These are phyloP conservation scores for Cyrtodaria siliqua DNA, from an alignment of 2,888 invertebrate genomes.

Conservation along the genomic window DNA sequence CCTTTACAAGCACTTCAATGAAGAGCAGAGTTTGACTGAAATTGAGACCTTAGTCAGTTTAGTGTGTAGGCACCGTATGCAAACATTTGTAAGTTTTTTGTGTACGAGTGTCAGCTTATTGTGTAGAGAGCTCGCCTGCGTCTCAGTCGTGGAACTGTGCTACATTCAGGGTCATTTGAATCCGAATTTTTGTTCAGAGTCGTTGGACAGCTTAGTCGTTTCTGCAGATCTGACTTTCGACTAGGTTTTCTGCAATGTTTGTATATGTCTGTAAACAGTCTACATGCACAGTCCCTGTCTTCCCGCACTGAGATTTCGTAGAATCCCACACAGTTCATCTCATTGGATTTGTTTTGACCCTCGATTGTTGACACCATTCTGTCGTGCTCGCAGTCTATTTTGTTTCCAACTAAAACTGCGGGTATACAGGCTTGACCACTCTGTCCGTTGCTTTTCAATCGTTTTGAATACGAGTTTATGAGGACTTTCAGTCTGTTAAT, in stretches of 20 bases:
- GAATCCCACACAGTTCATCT: slow-evolving; percentile 88
- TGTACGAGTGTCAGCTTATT: slow-evolving; percentile 41
- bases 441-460: slow-evolving; percentile 42
- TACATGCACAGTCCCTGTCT: slow-evolving; percentile 93
- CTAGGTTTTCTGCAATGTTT: slow-evolving; percentile 59
- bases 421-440: slow-evolving; percentile 86
- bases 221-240: slow-evolving; percentile 38
- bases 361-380: slow-evolving; percentile 89
- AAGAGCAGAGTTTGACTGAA: no score
- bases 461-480: slow-evolving; percentile 81
- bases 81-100: no score
- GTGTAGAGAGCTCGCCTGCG: slow-evolving; percentile 65
- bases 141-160: slow-evolving; percentile 40
- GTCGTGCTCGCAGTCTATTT: slow-evolving; percentile 92
- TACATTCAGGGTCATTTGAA: slow-evolving; percentile 7
- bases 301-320: slow-evolving; percentile 95
- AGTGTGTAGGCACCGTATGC: no score
- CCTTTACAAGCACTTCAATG: no score
- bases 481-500: slow-evolving; percentile 80
- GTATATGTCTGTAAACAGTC: slow-evolving; percentile 87
- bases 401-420: slow-evolving; percentile 94
- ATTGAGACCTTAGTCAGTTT: no score
- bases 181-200: slow-evolving; percentile 13
- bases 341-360: slow-evolving; percentile 65
- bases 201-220: slow-evolving; percentile 60